Percentiles rank a stretch among this genome's conserved stretches.
Conservation (phyloP, 2,113 vertebrate genomes). For the Poecilia latipinna region DNA sequence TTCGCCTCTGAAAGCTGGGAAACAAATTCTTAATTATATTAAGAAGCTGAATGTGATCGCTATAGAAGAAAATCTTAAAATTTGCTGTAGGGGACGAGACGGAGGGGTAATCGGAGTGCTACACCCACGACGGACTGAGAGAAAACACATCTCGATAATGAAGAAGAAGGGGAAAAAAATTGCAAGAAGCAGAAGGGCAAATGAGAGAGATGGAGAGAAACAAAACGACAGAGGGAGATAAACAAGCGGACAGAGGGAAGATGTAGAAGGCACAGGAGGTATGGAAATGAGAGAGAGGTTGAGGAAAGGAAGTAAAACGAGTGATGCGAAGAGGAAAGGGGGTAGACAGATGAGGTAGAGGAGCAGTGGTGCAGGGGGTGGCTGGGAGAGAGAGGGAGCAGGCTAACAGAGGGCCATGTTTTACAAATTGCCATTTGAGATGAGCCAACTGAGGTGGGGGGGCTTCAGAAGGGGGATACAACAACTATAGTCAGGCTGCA, state of each 20-base stretch:
- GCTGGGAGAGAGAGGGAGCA: constrained; percentile 53
- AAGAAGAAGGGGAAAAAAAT: constrained; percentile 41
- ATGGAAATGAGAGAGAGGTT: constrained; percentile 50
- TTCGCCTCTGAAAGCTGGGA: constrained; percentile 15
- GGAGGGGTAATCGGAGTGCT: constrained; percentile 38
- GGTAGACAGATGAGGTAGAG: constrained; percentile 42
- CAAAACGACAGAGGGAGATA: constrained; percentile 28
- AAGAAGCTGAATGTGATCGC: constrained; percentile 19
- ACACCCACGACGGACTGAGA: constrained; percentile 9
- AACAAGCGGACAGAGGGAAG: constrained; percentile 40
- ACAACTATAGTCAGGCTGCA: constrained; percentile 59
- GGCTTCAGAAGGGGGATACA: constrained; percentile 7
- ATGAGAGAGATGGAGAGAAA: constrained; percentile 39
- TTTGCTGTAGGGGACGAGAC: constrained; percentile 7
- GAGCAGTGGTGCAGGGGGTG: constrained; percentile 51
- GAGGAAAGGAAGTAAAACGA: constrained; percentile 48
- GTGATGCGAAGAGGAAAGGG: constrained; percentile 38
- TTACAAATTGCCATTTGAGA: constrained; percentile 78
- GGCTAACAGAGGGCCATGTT: constrained; percentile 71
- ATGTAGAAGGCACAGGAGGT: constrained; percentile 42
- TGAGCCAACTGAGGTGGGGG: constrained; percentile 50
- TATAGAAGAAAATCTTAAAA: constrained; percentile 3
- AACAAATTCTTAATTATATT: constrained; percentile 43
- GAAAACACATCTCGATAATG: constrained; percentile 43
- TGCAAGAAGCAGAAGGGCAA: constrained; percentile 32